Conservation (phyloP, 2,113 vertebrate genomes). For the Phylloscopus trochiloides region DNA sequence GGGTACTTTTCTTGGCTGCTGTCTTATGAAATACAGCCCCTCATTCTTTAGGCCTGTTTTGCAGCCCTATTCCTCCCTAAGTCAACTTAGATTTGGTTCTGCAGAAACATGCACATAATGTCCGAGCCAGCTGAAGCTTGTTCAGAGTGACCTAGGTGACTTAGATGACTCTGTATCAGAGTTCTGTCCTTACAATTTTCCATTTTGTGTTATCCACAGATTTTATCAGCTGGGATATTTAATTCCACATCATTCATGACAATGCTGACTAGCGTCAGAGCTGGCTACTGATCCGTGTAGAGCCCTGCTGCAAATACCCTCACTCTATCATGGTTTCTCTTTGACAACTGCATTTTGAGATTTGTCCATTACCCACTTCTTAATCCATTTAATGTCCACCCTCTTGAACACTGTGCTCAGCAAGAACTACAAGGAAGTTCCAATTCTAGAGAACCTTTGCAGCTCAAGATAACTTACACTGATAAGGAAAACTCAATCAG, state of each 20-base stretch:
- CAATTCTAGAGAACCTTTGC: conserved; percentile 27
- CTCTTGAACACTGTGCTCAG: conserved; percentile 6
- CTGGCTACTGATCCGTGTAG: background rate
- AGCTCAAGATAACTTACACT: background rate
- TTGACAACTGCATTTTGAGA: conserved; percentile 50
- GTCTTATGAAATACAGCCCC: background rate
- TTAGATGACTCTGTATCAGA: conserved; percentile 11
- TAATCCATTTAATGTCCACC: conserved; percentile 49
- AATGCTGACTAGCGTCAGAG: conserved; percentile 27
- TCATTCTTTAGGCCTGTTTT: background rate
- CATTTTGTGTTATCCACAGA: conserved; percentile 46
- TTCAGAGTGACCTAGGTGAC: conserved; percentile 5
- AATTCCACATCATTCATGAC: conserved; percentile 45
- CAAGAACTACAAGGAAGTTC: conserved; percentile 39
- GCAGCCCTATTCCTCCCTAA: background rate
- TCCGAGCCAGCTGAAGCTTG: background rate
- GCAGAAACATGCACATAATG: background rate
- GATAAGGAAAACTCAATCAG: conserved; percentile 51
- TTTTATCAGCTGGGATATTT: conserved; percentile 42
- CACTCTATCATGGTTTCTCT: conserved; percentile 23
- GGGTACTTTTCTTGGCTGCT: background rate
- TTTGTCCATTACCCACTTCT: conserved; percentile 25
- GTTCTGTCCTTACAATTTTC: conserved; percentile 33
- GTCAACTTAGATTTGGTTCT: conserved; percentile 1
- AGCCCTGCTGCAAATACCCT: background rate